These are phyloP conservation scores for Anthrax anthrax DNA, from an alignment of 2,888 invertebrate genomes.

Conservation along the genomic window DNA sequence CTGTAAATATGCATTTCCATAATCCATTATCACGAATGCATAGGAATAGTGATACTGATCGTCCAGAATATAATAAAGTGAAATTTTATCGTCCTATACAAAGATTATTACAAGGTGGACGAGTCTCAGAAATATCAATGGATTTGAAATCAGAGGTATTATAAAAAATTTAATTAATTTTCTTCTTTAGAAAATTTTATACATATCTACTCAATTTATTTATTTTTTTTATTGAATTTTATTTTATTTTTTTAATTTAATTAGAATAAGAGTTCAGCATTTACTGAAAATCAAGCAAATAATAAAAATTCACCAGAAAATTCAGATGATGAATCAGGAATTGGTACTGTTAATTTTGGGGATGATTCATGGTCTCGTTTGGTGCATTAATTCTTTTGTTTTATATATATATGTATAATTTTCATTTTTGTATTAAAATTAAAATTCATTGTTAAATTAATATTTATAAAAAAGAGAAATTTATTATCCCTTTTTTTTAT, in stretches of 20 bases:
- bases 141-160: slow-evolving; percentile 10
- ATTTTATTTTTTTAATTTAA: too few relatives aligned
- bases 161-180: background rate
- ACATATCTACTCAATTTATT: too few relatives aligned
- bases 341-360: slow-evolving; percentile 20
- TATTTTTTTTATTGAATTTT: too few relatives aligned
- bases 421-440: too few relatives aligned
- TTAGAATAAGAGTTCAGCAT: background rate
- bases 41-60: background rate
- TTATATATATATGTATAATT: too few relatives aligned
- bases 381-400: slow-evolving; percentile 12
- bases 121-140: slow-evolving; percentile 21
- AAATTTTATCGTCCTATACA: slow-evolving; percentile 17
- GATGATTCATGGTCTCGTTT: slow-evolving; percentile 25
- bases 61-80: background rate
- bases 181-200: background rate
- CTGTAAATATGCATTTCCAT: slow-evolving; percentile 34
- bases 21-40: slow-evolving; percentile 27
- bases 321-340: slow-evolving; percentile 18
- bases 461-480: too few relatives aligned
- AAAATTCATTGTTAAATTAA: too few relatives aligned
- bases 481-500: too few relatives aligned
- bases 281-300: background rate
- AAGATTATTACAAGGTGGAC: slow-evolving; percentile 17
- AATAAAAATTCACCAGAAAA: slow-evolving; percentile 9